Evolutionary conservation across 2,888 invertebrate genomes (phyloP).

Genomic region (Nomada goodeniana): DNA sequence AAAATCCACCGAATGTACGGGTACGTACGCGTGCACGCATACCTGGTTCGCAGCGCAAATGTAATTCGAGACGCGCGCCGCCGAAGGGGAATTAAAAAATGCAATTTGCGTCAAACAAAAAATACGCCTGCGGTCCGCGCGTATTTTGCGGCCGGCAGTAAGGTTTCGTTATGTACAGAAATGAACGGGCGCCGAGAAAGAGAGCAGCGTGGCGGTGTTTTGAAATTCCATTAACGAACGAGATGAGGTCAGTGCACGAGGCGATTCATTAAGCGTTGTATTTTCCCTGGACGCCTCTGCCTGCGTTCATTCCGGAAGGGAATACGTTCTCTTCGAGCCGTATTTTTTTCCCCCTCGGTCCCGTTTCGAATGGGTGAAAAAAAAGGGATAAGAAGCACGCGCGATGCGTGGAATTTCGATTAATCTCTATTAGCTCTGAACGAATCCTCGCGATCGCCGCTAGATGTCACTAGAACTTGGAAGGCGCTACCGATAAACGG

Average conservation of each 20-base stretch:
- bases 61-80: slow-evolving; percentile 42
- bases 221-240: slow-evolving; percentile 81
- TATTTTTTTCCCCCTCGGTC: slow-evolving; percentile 27
- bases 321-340: slow-evolving; percentile 23
- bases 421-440: slow-evolving; percentile 39
- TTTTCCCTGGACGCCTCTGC: slow-evolving; percentile 60
- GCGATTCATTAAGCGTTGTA: slow-evolving; percentile 69
- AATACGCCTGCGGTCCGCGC: slow-evolving; percentile 49
- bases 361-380: neutral
- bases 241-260: slow-evolving; percentile 73
- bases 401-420: slow-evolving; percentile 35
- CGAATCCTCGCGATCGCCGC: neutral
- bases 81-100: slow-evolving; percentile 61
- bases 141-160: neutral
- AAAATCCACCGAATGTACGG: slow-evolving; percentile 20
- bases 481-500: neutral
- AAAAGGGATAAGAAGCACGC: slow-evolving; percentile 40
- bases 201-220: slow-evolving; percentile 64
- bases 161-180: slow-evolving; percentile 8
- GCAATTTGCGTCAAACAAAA: slow-evolving; percentile 67
- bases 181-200: slow-evolving; percentile 17
- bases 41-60: neutral
- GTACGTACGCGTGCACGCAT: neutral
- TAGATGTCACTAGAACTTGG: neutral
- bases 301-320: slow-evolving; percentile 34